Base-by-base conservation (phyloP, 2,888 invertebrate species). In the Dexiosoma caninum region DNA sequence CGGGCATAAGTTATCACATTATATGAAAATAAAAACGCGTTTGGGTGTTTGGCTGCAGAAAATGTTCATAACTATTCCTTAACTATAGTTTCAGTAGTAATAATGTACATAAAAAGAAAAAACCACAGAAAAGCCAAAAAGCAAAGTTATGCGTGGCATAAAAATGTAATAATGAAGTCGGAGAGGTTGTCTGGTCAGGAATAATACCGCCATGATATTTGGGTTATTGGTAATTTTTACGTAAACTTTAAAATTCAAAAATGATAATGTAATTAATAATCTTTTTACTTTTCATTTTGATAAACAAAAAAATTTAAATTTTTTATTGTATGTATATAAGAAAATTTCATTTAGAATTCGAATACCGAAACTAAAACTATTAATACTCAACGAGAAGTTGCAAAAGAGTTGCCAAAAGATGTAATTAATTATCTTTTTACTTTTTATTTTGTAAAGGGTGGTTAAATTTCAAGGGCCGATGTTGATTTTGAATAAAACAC, bases 51-150 rank as follows among this genome's bases (percentile, higher is more conserved):
- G 85, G 89, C 88, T 86, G 86, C 86, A 88, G 88, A 86, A 78
- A 90, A 87, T 90, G 90, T 87, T 85, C 90, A 90, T 90, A 88
- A 87, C 89, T 90, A 90, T 88, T 87, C 86, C 90, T 89, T 85
- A 89, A 89, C 89, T 88, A 88, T 87, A 82, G 86, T 87, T 88
- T 88, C 86, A 85, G 88, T 81, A 81, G 77, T 77, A 64, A 64
- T 53, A 72, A 70, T 57, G 44, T 57, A 59, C 35, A 71, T 46
- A 51, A 59, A n/a, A 53, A 40, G n/a, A n/a, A n/a, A n/a, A n/a
- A n/a, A n/a, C n/a, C n/a, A 49, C 46, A 21, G 37, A 42, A 67
- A 71, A 55, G n/a, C 55, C 66, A 53, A 76, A n/a, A n/a, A 35
- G 35, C 37, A 59, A 44, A 44, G 57, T 55, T 59, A 66, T 72